Evolutionary conservation across 2,113 vertebrate species (phyloP), one percentile per base, ranked within the genome.

Genomic region (Atlantisia rogersi): DNA sequence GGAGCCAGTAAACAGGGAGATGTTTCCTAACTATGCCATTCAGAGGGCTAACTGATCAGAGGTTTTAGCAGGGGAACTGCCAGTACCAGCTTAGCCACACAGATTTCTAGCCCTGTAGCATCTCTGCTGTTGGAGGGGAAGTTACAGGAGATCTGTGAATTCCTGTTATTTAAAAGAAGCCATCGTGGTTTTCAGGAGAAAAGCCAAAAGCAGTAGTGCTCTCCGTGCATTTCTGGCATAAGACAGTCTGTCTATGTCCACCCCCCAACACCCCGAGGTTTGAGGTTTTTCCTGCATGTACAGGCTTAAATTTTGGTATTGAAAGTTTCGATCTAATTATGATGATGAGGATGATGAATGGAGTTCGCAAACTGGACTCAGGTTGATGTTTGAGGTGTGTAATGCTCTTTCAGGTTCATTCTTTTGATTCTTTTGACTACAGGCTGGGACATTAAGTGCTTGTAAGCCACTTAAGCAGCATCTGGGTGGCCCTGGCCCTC

Each of bases 221-320:
- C 24, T 70, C 22, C 3, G n/a, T 42, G 40, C 29, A 9, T 46
- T 60, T 40, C 48, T 75, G 79, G 55, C 13, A 9, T 75, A 37
- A 60, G 50, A 58, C 32, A 26, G 21, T 6, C 4, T 46, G 44
- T 48, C 48, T 21, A 48, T 9, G 10, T 15, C 3, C 12, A 11
- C 3, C 6, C 3, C 5, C 17, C 44, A 11, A 19, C 17, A 18
- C 17, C 16, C 20, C 35, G 1, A 4, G 29, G 24, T 18, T 13
- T 48, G 53, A 52, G 35, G 8, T 1, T 6, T 13, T 90, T 25
- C 71, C 71, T 83, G 28, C 60, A 67, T 83, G 5, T 59, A 28
- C 21, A 63, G 35, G 32, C n/a, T 83, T 83, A 21, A 40, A 18
- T 79, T 69, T 59, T 44, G 39, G 13, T 42, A 17, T 17, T 46